Conservation (phyloP, 2,888 invertebrate genomes). For the Apamea sordens region DNA sequence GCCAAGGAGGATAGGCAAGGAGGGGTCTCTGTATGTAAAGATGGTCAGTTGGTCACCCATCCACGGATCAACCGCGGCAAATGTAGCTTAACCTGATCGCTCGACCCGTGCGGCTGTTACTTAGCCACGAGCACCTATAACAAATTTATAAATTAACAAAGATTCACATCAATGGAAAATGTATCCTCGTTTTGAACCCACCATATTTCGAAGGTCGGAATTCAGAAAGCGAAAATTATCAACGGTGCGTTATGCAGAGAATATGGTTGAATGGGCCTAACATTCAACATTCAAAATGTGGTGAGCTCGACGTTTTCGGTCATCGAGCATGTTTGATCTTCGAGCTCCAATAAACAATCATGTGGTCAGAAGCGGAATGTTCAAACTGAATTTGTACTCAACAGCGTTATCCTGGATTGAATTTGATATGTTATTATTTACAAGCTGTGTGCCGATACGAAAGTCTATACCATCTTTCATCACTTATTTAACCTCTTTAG, state of each 20-base stretch:
- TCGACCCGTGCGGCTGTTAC: background rate
- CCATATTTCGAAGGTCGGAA: constrained; percentile 9
- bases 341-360: constrained; percentile 41
- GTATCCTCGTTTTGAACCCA: background rate
- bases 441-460: background rate
- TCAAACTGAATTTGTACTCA: constrained; percentile 16
- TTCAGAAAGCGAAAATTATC: constrained; percentile 16
- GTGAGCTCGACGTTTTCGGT: constrained; percentile 45
- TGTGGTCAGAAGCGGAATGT: constrained; percentile 8
- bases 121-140: no score
- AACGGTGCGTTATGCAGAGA: constrained; percentile 11
- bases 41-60: no score
- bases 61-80: no score
- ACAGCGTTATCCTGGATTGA: background rate
- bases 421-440: background rate
- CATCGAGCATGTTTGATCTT: constrained; percentile 46
- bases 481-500: no score
- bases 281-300: constrained; percentile 44
- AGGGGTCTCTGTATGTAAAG: no score
- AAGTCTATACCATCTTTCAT: no score
- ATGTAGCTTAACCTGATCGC: background rate
- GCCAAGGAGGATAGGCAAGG: background rate
- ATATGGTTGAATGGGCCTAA: constrained; percentile 33
- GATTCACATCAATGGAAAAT: background rate
- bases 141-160: background rate